Base-by-base conservation (phyloP, 2,113 vertebrate genomes). In the Ranitomeya imitator region DNA sequence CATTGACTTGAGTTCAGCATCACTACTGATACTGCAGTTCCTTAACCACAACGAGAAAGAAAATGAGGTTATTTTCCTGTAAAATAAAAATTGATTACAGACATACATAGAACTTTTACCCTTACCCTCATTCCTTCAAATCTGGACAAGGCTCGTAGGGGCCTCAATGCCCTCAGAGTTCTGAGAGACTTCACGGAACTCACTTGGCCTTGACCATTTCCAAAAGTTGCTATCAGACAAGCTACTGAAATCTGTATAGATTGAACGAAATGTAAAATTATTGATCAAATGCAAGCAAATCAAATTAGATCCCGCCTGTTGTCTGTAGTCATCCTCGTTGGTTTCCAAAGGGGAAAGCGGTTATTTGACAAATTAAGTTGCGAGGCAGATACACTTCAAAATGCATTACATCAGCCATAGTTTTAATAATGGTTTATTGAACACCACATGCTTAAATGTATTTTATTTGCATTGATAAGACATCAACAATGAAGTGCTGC, bases 111-210 rank as follows among this genome's bases (percentile, higher is more conserved):
- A 69, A 31, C 89, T 61, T 63, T 78, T 90, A 90, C 83, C 93
- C 96, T 96, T 96, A 96, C 96, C 96, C 96, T 94, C 90, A 96
- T 94, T 87, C 94, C 96, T 90, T 94, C 93, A 91, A 95, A 95
- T 88, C 94, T 94, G 93, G 94, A 93, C 79, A 91, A 92, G 71
- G 93, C 94, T 90, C 92, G 92, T 73, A 95, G 92, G 18, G 91
- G 90, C 89, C 96, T 92, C 61, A 95, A 91, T 11, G 94, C 89
- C 90, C 94, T 93, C 85, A 93, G 78, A 0, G 92, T 95, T 94
- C 94, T 92, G 89, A 95, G 94, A 88, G 94, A 93, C 91, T 96
- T 95, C 92, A 92, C 89, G 91, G 92, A 88, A 91, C 89, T 63
- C 85, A 94, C 90, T 45, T 94, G 92, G 85, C 94, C 94, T 92